phyloP scores from a whole-genome alignment of 2,797 vertebrate genomes.

The Acipenser oxyrinchus region DNA sequence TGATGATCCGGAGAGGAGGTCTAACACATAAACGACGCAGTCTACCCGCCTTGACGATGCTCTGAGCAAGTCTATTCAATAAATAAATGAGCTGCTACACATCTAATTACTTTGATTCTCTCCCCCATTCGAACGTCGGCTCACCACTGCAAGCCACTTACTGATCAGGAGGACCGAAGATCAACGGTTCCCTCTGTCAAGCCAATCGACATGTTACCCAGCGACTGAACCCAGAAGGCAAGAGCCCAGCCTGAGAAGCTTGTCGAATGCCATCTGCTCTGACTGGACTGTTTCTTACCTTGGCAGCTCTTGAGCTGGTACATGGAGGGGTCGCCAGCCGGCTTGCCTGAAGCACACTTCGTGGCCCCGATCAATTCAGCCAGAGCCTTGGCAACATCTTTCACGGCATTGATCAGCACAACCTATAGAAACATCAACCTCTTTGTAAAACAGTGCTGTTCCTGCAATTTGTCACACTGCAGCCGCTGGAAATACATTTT shows the following conservation, averaged over 20 bases:
- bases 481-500: no score
- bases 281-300: conserved; percentile 56
- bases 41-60: neutral
- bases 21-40: neutral
- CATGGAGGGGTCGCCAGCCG: conserved; percentile 94
- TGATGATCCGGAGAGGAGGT: no score
- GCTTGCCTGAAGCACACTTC: conserved; percentile 91
- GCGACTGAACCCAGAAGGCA: neutral
- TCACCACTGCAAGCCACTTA: neutral
- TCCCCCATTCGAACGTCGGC: neutral
- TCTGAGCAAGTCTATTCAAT: no score
- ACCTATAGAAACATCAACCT: conserved; percentile 56
- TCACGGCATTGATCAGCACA: conserved; percentile 94
- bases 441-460: no score
- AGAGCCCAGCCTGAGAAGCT: neutral
- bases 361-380: conserved; percentile 95
- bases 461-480: no score
- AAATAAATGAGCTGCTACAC: no score
- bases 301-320: conserved; percentile 97
- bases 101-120: no score
- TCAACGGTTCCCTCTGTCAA: neutral
- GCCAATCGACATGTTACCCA: neutral
- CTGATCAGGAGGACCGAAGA: neutral
- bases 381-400: conserved; percentile 94
- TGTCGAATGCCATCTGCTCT: neutral